Percentiles rank a stretch among this genome's conserved stretches.
phyloP scores from a whole-genome alignment of 2,797 vertebrate genomes.

The Picus viridis region DNA sequence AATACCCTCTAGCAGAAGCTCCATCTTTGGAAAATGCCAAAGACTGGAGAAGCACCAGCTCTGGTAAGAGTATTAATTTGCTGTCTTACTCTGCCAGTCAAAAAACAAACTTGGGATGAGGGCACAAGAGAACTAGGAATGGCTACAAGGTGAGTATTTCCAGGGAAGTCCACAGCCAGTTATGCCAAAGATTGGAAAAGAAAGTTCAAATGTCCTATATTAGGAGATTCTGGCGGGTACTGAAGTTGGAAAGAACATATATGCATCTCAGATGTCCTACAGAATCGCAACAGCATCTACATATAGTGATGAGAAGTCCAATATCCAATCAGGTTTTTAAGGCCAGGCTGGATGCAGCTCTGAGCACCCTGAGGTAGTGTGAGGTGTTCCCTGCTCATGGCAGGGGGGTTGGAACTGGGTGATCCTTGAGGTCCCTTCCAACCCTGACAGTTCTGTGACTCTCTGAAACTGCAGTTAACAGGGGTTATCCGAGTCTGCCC shows the following conservation, averaged over 20 bases:
- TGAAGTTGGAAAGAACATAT: background rate
- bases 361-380: no score
- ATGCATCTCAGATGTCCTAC: background rate
- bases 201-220: background rate
- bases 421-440: no score
- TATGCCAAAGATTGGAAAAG: background rate
- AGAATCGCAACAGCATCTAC: background rate
- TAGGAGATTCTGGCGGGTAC: background rate
- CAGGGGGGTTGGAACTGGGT: no score
- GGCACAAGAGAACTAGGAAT: background rate
- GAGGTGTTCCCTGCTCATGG: no score
- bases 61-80: background rate
- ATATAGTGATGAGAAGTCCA: background rate
- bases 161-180: background rate
- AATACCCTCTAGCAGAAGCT: background rate
- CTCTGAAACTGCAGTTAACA: background rate
- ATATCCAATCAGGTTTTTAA: background rate
- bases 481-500: background rate
- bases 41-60: background rate
- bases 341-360: no score
- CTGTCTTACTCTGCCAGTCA: background rate
- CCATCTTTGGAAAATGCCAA: background rate
- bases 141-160: background rate
- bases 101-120: background rate
- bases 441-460: no score